Evolutionary conservation across 35 echinoderm and acorn worm genomes (phyloP).

Genomic region (Patiria miniata): DNA sequence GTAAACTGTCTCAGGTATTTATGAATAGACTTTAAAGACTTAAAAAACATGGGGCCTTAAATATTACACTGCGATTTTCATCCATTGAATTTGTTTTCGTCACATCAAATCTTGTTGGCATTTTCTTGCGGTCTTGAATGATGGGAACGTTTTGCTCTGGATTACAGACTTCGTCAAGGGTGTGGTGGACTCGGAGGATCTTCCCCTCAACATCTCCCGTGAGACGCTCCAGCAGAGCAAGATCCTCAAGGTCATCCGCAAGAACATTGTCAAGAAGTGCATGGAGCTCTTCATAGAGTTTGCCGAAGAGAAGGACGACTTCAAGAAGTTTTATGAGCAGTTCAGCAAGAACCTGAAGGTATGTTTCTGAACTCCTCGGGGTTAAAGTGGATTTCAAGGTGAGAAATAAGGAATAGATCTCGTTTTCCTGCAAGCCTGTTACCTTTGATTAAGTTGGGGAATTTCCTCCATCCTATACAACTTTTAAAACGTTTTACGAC

Average conservation of each 20-base stretch:
- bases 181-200: conserved; percentile 98
- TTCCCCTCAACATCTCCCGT: conserved; percentile 99
- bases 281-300: conserved; percentile 92
- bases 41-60: not conserved
- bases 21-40: conserved; percentile 21
- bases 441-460: not conserved
- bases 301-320: conserved; percentile 93
- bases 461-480: too few species aligned
- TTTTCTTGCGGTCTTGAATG: not conserved
- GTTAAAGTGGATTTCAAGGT: too few species aligned
- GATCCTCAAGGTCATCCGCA: conserved; percentile 98
- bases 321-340: conserved; percentile 99
- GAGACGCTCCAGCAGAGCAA: conserved; percentile 99
- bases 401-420: not conserved
- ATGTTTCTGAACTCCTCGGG: not conserved
- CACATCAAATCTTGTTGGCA: conserved; percentile 8
- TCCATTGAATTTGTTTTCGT: conserved; percentile 15
- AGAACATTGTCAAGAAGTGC: conserved; percentile 99
- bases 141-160: not conserved
- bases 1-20: too few species aligned
- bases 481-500: too few species aligned
- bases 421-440: not conserved
- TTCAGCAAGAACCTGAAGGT: conserved; percentile 99
- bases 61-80: conserved; percentile 15
- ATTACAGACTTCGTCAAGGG: conserved; percentile 96